A percentile compares a stretch with the other conserved stretches of the same genome.
These are phyloP conservation scores for Brachionus sp. DNA, from an alignment of 1,140 invertebrate species.

Conservation along the genomic window DNA sequence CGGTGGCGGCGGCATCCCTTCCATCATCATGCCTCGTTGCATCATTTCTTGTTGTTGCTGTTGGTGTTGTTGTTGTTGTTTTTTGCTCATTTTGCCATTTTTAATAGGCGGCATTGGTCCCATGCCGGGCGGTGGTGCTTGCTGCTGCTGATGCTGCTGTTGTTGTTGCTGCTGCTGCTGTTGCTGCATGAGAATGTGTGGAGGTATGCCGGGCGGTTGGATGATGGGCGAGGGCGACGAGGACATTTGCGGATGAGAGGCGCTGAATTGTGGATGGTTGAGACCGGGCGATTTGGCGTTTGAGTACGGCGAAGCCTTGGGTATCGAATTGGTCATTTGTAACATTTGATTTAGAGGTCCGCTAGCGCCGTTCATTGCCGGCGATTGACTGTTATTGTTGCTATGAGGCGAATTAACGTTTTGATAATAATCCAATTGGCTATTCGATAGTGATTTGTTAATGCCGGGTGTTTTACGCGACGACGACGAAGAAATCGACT, in stretches of 20 bases:
- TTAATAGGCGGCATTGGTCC: not conserved
- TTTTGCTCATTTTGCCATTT: conserved; percentile 29
- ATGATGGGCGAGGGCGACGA: conserved; percentile 23
- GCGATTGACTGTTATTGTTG: conserved; percentile 34
- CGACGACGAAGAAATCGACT: not conserved
- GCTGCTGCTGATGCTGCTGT: not conserved
- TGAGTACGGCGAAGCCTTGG: conserved; percentile 16
- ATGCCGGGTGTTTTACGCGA: conserved; percentile 30
- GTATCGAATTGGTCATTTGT: conserved; percentile 45
- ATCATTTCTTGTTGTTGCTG: conserved; percentile 30
- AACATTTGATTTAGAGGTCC: conserved; percentile 37
- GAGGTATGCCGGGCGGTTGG: not conserved
- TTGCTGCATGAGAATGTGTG: not conserved
- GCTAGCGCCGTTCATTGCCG: not conserved
- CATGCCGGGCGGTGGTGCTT: too few relatives aligned
- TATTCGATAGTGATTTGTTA: conserved; percentile 1
- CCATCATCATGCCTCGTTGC: not conserved
- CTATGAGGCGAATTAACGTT: not conserved
- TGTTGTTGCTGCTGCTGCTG: not conserved
- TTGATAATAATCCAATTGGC: conserved; percentile 9
- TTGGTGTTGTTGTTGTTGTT: conserved; percentile 19
- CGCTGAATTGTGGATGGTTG: conserved; percentile 17
- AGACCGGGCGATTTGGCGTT: conserved; percentile 30
- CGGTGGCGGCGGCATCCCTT: not conserved
- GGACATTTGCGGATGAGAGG: not conserved